Base-by-base conservation (phyloP, 2,113 vertebrate genomes). In the Cromileptes altivelis region DNA sequence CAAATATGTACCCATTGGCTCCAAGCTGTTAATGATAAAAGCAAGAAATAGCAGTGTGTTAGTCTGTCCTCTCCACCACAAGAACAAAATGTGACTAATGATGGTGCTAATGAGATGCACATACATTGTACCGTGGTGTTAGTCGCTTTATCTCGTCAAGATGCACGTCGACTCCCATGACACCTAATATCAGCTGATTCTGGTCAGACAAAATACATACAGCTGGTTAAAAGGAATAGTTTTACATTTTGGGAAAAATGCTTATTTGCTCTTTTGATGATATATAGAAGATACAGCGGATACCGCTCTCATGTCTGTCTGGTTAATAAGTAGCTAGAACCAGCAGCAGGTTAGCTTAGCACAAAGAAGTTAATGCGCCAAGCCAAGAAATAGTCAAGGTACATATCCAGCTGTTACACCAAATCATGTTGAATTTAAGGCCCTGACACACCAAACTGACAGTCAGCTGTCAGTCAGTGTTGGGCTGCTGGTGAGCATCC, bases 121-220 rank as follows among this genome's bases (percentile, higher is more conserved):
- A 80, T 93, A 99, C 98, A 0, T 97, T 99, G 93, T 98, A 99
- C 55, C 96, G 97, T 0, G 97, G 98, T 0, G 97, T 99, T 85
- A 99, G 95, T 81, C 94, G 97, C 94, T 98, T 99, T 93, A 99
- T 98, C 90, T 99, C 98, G 1, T 98, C 97, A 60, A 99, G 96
- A 92, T 98, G 97, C 78, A 99, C 97, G 0, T 99, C 98, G 0
- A 99, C 97, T 58, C 98, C 98, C 98, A 99, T 99, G 81, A 99
- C 98, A 0, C 98, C 98, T 70, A 99, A 94, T 89, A 99, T 99
- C 78, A 99, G 96, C 95, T 99, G 98, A 94, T 99, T 99, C 98
- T 99, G 93, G 14, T 88, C 73, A 90, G 75, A 15, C 18, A 77
- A 88, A 40, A 80, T 33, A 60, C 19, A 27, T 53, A 30, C 23